Base-by-base conservation (phyloP, 1,140 invertebrate genomes). In the Holcopasites calliopsidis region DNA sequence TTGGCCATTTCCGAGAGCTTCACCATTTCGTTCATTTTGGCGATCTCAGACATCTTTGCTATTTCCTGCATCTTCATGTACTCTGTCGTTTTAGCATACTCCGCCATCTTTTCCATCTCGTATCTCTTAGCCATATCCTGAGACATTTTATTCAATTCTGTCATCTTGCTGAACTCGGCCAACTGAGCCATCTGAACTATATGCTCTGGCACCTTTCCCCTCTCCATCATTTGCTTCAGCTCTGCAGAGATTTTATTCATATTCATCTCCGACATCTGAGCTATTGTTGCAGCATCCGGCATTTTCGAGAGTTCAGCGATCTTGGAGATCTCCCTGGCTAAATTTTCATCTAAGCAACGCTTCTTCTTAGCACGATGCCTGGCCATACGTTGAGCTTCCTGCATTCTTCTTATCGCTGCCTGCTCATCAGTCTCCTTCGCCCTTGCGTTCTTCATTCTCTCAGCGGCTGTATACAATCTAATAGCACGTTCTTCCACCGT, bases 201-300 rank as follows among this genome's bases (percentile, higher is more conserved):
- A 58, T 92, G 91, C 33, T 92, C 91, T 0, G 91, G 90, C 7
- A 92, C 91, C 74, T 92, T 92, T 4, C 91, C 91, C 1, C 91
- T 84, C 33, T 91, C 91, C 91, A 92, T 92, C 91, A 92, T 92
- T 60, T 92, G 91, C 54, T 91, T 92, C 47, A 92, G 60, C 35
- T 92, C 91, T 0, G 91, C 91, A 2, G 91, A 92, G 42, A 92
- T 92, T 64, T 92, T 92, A 52, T 91, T 92, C 90, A 92, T 91
- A 55, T 91, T 92, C 61, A 91, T 87, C 49, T 92, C 91, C 0
- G 90, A 90, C 90, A 92, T 92, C 55, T 92, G 90, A 7, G 90
- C 88, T 16, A 92, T 90, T 0, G 86, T 85, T 2, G 90, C 85
- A 1, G 90, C 86, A 58, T 92, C 90, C 0, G 91, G 90, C 85